A percentile compares a stretch with the other conserved stretches of the same genome.
Evolutionary conservation across 2,888 invertebrate species (phyloP).

Genomic region (Lycaena phlaeas): DNA sequence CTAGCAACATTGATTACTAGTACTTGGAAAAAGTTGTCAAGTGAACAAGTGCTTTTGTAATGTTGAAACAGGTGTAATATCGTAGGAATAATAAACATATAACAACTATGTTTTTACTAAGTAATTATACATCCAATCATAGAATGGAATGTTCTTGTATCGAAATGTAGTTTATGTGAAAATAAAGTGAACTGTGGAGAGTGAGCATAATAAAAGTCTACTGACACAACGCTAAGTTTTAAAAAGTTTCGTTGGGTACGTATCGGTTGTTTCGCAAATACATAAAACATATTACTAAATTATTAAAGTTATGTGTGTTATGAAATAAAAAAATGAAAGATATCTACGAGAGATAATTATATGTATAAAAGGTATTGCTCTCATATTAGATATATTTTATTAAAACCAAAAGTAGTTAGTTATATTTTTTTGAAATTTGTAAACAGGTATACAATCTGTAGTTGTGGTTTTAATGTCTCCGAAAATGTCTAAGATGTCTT

Average conservation of each 20-base stretch:
- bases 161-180: background rate
- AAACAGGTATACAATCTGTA: no score
- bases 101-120: background rate
- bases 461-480: no score
- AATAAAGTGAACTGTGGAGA: background rate
- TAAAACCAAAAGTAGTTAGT: no score
- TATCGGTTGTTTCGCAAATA: background rate
- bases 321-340: no score
- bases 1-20: no score
- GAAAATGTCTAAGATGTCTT: no score
- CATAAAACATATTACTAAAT: no score
- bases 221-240: slow-evolving; percentile 6
- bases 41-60: slow-evolving; percentile 9
- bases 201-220: background rate
- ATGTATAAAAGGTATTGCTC: no score
- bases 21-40: background rate
- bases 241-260: slow-evolving; percentile 7
- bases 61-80: background rate
- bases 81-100: background rate
- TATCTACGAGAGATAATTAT: no score
- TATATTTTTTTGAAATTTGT: no score
- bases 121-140: background rate
- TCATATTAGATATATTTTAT: no score
- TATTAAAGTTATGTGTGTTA: no score
- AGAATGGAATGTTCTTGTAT: background rate